phyloP scores from a whole-genome alignment of 1,140 invertebrate genomes.

The Drosophila rhopaloa region DNA sequence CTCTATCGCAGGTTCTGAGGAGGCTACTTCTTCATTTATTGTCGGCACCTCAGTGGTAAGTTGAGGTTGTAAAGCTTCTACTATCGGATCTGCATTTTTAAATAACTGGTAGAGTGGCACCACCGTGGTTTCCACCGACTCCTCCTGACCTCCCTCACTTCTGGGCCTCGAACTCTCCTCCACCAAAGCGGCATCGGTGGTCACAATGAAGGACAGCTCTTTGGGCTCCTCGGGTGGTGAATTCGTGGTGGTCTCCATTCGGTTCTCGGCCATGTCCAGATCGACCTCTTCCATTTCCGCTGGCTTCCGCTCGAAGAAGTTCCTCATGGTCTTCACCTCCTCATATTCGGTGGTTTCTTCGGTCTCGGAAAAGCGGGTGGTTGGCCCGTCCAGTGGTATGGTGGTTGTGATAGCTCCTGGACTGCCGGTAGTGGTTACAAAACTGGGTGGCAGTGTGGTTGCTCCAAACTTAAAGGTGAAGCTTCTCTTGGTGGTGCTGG shows the following conservation, averaged over 20 bases:
- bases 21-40: background rate
- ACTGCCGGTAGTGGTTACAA: background rate
- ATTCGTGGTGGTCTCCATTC: constrained; percentile 26
- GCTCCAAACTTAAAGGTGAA: constrained; percentile 5
- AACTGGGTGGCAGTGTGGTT: constrained; percentile 1
- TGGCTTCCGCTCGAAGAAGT: background rate
- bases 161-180: background rate
- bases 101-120: constrained; percentile 5
- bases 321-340: constrained; percentile 1
- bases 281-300: background rate
- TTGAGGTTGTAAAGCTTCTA: background rate
- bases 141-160: background rate
- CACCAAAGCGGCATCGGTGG: constrained; percentile 6
- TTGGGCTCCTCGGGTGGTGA: background rate
- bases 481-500: background rate
- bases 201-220: constrained; percentile 6
- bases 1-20: background rate
- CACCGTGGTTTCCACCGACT: background rate
- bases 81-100: background rate
- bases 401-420: background rate
- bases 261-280: constrained; percentile 23
- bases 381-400: background rate
- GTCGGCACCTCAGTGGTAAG: background rate
- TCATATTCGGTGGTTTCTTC: constrained; percentile 8
- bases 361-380: background rate